These are phyloP conservation scores for Calyptommatus sinebrachiatus DNA, from an alignment of 2,113 vertebrate species.

Conservation along the genomic window DNA sequence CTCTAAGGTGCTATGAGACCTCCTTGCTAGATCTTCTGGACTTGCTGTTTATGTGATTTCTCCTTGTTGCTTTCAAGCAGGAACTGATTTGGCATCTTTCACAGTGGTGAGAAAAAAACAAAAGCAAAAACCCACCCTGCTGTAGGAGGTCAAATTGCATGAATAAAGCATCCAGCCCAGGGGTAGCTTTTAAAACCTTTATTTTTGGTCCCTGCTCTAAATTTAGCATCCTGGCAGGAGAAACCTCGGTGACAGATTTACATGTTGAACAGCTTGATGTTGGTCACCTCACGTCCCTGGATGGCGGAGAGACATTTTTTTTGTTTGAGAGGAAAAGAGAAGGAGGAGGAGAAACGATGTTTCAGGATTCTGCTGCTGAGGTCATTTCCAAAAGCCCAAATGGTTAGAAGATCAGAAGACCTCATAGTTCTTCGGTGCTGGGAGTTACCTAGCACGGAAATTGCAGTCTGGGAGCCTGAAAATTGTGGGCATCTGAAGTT, in stretches of 20 bases:
- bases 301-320: background rate
- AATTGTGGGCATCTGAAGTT: no score
- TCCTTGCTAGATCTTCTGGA: no score
- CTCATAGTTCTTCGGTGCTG: no score
- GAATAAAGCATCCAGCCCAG: no score
- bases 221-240: background rate
- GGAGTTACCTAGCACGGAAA: no score
- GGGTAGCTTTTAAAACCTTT: background rate
- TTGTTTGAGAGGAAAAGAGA: background rate
- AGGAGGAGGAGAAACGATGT: background rate
- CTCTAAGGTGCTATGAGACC: no score
- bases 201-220: background rate
- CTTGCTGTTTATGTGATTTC: no score
- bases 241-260: background rate
- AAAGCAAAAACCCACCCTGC: no score
- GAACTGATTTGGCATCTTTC: no score
- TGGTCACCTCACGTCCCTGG: background rate
- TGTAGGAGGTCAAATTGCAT: background rate
- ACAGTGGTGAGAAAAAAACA: background rate
- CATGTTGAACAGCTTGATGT: accelerated
- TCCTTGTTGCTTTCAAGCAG: no score
- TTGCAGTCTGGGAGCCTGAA: no score
- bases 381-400: background rate
- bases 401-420: background rate
- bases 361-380: background rate